Base-by-base conservation (phyloP, 2,113 vertebrate species). In the Colossoma macropomum region DNA sequence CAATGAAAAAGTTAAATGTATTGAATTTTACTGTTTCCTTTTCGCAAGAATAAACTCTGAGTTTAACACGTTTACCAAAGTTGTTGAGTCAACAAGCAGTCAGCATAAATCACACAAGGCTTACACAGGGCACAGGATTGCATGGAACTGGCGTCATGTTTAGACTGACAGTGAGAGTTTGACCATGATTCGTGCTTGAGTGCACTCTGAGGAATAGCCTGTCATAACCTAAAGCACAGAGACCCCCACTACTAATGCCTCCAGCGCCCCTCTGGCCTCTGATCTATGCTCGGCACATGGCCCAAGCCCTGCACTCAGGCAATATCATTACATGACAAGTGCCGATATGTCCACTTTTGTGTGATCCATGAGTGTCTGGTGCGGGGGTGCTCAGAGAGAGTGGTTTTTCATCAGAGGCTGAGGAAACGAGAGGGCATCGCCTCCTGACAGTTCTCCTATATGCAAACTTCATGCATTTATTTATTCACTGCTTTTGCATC, bases 241-340 rank as follows among this genome's bases (percentile, higher is more conserved):
- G 59, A 66, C 70, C 45, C 45, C 45, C 30, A n/a, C 56, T 23
- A 60, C 68, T 75, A 76, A 74, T 23, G 19, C 56, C 63, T 59
- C 32, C 68, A 23, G 11, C 56, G 52, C 52, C 45, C 76, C 60
- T 72, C 34, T 15, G 81, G 70, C 13, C 27, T 69, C 81, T 90
- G 83, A 88, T 87, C 72, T 86, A 87, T 86, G 63, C 54, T 48
- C n/a, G 21, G 38, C 16, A n/a, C 34, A 27, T 23, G 23, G 83
- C 56, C 81, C 75, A 27, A 9, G 73, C 86, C 89, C 83, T 77
- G 89, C 89, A 86, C 88, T 88, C 79, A 78, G 85, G 90, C 92
- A 92, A 91, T 92, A 93, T 92, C 87, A 91, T 92, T 93, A 93
- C 93, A 94, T 92, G 92, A 92, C 92, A 94, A 92, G 89, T 93